Base-by-base conservation (phyloP, 2,797 vertebrate species). In the Sebastes ruberrimus region DNA sequence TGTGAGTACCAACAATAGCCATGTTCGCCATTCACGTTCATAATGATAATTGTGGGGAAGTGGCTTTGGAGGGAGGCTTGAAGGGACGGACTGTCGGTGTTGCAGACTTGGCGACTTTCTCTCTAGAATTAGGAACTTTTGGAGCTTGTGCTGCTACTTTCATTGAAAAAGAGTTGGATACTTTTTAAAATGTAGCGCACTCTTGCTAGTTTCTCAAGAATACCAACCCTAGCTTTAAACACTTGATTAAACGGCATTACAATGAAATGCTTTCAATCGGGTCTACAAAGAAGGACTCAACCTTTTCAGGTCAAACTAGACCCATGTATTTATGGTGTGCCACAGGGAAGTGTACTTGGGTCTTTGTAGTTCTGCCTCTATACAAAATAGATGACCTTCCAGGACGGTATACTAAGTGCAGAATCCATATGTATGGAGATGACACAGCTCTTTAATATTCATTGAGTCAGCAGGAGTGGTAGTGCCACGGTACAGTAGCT, bases 21-120 rank as follows among this genome's bases (percentile, higher is more conserved):
- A 42, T 42, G 38, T 42, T 42, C 0, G 38, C 1, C 1, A 0
- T 42, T 42, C 1, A 42, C 38, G 38, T 42, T 42, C 38, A 42
- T 42, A 0, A 42, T 42, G 13, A 0, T 42, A 42, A 0, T 42
- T 42, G 0, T 0, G 38, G 38, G 38, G 13, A 0, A 42, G 38
- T 1, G 38, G 38, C 38, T 42, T 42, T 1, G 0, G 38, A 42
- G 38, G 5, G 38, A 42, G 38, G 38, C 38, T 0, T 16, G 13
- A 42, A 42, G 38, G 0, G 35, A 38, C 35, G 13, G 38, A 42
- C 38, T 42, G 38, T 42, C 38, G 0, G 38, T 42, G 38, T 42
- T 42, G 13, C 38, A 0, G 13, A 14, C 38, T 6, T 2, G 38
- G 13, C 13, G 0, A 42, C 13, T 42, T 1, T 42, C 38, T 38